phyloP scores from a whole-genome alignment of 2,113 vertebrate species.

The Chaenocephalus aceratus region DNA sequence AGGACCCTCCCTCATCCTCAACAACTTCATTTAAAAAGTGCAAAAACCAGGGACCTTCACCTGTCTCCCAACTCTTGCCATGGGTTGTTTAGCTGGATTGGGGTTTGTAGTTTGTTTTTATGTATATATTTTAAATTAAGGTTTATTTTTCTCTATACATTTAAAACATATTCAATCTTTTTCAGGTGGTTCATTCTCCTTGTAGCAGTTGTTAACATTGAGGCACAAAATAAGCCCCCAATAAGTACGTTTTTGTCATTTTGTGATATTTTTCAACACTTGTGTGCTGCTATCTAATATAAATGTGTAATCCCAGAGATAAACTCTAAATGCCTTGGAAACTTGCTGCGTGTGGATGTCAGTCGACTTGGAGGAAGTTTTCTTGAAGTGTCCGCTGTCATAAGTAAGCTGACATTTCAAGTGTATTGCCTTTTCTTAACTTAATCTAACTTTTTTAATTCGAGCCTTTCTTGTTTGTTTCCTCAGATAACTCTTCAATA shows the following conservation, averaged over 20 bases:
- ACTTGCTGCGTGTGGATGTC: slow-evolving; percentile 70
- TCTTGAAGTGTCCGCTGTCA: slow-evolving; percentile 71
- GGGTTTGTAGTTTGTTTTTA: no score
- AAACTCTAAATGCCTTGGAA: slow-evolving; percentile 74
- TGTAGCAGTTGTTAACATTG: slow-evolving; percentile 4
- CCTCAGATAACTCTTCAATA: slow-evolving; percentile 73
- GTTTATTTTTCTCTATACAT: no score
- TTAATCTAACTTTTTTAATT: not conserved
- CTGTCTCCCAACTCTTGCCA: no score
- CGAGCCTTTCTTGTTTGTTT: not conserved
- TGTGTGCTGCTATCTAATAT: not conserved
- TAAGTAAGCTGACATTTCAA: slow-evolving; percentile 60
- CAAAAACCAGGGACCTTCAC: no score
- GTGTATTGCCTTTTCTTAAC: accelerated
- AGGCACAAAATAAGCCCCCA: slow-evolving; percentile 44
- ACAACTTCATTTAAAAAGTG: no score
- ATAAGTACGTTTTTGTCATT: slow-evolving; percentile 50
- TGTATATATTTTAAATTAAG: no score
- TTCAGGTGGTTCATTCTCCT: slow-evolving; percentile 69
- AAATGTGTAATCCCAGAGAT: slow-evolving; percentile 45
- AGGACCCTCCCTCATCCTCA: no score
- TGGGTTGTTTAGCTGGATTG: no score
- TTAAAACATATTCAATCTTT: slow-evolving; percentile 15
- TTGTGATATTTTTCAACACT: not conserved
- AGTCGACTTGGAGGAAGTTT: slow-evolving; percentile 56